Base-by-base conservation (phyloP, 2,888 invertebrate species). In the Cheilosia grossa region DNA sequence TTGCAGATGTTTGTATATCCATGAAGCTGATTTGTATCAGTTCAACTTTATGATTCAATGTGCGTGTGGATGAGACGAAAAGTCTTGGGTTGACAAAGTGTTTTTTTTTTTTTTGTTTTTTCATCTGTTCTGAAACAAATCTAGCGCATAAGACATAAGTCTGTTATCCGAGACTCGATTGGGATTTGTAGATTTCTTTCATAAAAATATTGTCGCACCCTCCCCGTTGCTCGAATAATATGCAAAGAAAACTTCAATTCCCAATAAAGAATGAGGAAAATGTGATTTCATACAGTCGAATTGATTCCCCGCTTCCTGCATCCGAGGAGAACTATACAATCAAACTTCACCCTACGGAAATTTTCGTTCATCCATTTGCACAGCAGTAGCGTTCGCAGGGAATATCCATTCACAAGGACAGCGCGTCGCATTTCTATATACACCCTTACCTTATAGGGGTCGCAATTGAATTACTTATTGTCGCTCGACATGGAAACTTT, bases 401-500 rank as follows among this genome's bases (percentile, higher is more conserved):
- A 67, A 70, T 70, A 54, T 58, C 27, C 58, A 58, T 58, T 58
- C 56, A n/a, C 44, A 56, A 33, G 58, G 49, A n/a, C 24, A 58
- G 10, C 30, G 21, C 47, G 44, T 17, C 54, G 21, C 44, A 53
- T 53, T 66, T 51, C 24, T 40, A 24, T 54, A 51, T 53, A 54
- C 54, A 30, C 9, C n/a, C 59, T 24, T 37, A 27, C n/a, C 59
- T 24, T 37, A 27, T 33, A 49, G 17, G 49, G 69, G 33, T 51
- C 51, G 24, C 58, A 70, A 59, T 70, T 49, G 70, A 70, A 70
- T 70, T 70, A 70, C 49, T 70, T 80, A 80, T 80, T 80, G 74
- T 58, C 74, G 64, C 37, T 61, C 64, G 64, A 70, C 83, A 83
- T 75, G 83, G 27, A 83, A 83, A 83, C 80, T 79, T 83, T 79